Base-by-base conservation (phyloP, 2,113 vertebrate species). In the Rhinichthys klamathensis region DNA sequence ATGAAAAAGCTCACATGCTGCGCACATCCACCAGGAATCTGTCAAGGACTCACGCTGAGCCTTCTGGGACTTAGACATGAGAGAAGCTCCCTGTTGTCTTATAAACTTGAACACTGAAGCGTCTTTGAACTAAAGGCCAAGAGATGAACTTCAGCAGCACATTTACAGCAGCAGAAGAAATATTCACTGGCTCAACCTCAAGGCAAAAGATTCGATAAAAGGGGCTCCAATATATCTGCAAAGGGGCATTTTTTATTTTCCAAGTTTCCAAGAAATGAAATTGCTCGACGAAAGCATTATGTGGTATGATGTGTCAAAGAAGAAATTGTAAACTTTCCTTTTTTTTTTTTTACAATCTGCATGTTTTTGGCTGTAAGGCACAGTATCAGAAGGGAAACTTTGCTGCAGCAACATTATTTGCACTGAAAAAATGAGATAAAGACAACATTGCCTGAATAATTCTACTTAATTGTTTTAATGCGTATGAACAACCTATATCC, bases 101-200 rank as follows among this genome's bases (percentile, higher is more conserved):
- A 58, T 81, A 69, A 78, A 67, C 78, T 77, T 75, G 30, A 80
- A 56, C 83, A 74, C 73, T 49, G 21, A 63, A 78, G 85, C 67
- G 18, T 80, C 80, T 86, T 88, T 88, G 85, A 88, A 88, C 46
- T 86, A 88, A 88, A 88, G 85, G 81, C 84, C 35, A 88, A 61
- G 46, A 67, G 81, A 77, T 80, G 63, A 86, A 82, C 89, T 84
- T 86, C 82, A 72, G 75, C 76, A 77, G 80, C 79, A 56, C 82
- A 65, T 85, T 85, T 83, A 83, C 32, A 32, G 85, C 74, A 84
- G 83, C 83, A 84, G 84, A 60, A 84, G 74, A 86, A 85, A 83
- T 80, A 83, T 85, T 87, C 79, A 54, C 30, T 27, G 56, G 80
- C 76, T 67, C 80, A 77, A 83, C 73, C 58, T 88, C 79, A 25